A percentile compares a stretch with the other conserved stretches of the same genome.
Evolutionary conservation across 1,140 invertebrate species (phyloP).

Genomic region (roundworm (Caenorhabditis elegans)): WBcel235 BX284602.5:9904001-9904500

Average conservation of each 20-base stretch:
- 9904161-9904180: too few species aligned
- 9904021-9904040: background rate
- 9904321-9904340: background rate
- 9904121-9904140: background rate
- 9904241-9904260: background rate
- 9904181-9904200: background rate
- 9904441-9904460: background rate
- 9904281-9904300: background rate
- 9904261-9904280: background rate
- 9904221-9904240: background rate
- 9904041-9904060: background rate
- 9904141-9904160: background rate
- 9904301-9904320: background rate
- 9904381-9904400: background rate
- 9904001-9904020: too few species aligned
- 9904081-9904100: background rate
- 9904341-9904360: background rate
- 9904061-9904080: background rate
- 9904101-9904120: background rate
- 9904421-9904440: background rate
- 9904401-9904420: background rate
- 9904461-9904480: too few species aligned
- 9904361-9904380: background rate
- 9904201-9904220: background rate
- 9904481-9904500: background rate